phyloP scores from a whole-genome alignment of 1,140 invertebrate species.

The Plutomurus gul region DNA sequence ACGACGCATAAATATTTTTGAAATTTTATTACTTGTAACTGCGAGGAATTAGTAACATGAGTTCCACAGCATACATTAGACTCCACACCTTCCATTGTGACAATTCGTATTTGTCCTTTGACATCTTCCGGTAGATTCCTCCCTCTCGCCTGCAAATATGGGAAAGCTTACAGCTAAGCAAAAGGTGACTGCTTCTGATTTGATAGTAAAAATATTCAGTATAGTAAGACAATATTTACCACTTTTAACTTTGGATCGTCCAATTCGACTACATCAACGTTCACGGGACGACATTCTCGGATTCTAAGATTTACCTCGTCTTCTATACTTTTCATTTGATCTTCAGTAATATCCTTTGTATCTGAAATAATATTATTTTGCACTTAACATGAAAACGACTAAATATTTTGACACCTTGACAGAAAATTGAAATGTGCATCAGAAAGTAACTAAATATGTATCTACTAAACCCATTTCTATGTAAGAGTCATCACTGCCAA shows the following conservation, averaged over 20 bases:
- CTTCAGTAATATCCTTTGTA: slow-evolving; percentile 59
- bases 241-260: slow-evolving; percentile 65
- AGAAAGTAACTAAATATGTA: neutral
- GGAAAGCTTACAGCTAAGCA: slow-evolving; percentile 6
- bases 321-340: slow-evolving; percentile 65
- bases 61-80: slow-evolving; percentile 85
- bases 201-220: neutral
- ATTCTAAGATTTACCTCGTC: slow-evolving; percentile 71
- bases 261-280: slow-evolving; percentile 66
- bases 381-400: neutral
- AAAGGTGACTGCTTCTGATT: too few species aligned
- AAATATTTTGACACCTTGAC: too few species aligned
- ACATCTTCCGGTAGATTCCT: slow-evolving; percentile 77
- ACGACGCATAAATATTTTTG: neutral
- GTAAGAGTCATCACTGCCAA: slow-evolving; percentile 70
- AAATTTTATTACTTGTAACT: slow-evolving; percentile 68
- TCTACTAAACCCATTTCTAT: slow-evolving; percentile 65
- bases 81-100: slow-evolving; percentile 73
- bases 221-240: slow-evolving; percentile 51
- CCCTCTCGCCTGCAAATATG: slow-evolving; percentile 60
- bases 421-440: neutral
- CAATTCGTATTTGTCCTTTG: slow-evolving; percentile 70
- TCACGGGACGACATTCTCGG: slow-evolving; percentile 64
- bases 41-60: slow-evolving; percentile 75
- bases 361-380: slow-evolving; percentile 54